Percentiles rank a stretch among this genome's conserved stretches.
Evolutionary conservation across 2,888 invertebrate genomes (phyloP).

Genomic region (Dastarcus helophoroides): DNA sequence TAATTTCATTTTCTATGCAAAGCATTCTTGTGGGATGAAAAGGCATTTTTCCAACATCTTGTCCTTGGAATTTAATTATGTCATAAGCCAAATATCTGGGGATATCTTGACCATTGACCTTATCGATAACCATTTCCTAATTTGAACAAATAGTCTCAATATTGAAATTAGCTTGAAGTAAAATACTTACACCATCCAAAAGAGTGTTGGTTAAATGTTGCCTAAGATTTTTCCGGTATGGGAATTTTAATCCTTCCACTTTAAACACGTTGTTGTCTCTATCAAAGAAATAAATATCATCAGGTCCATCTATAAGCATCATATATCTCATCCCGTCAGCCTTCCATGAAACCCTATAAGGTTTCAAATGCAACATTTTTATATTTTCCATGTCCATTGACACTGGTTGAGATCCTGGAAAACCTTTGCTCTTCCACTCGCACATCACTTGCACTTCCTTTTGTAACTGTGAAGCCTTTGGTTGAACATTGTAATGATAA

Average conservation of each 20-base stretch:
- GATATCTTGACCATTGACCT: conserved; percentile 57
- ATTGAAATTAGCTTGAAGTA: too few relatives aligned
- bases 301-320: conserved; percentile 83
- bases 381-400: conserved; percentile 87
- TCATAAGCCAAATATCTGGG: conserved; percentile 94
- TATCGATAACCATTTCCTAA: conserved; percentile 95
- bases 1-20: conserved; percentile 65
- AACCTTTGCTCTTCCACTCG: conserved; percentile 65
- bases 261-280: conserved; percentile 88
- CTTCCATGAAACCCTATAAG: conserved; percentile 97
- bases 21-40: conserved; percentile 66
- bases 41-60: conserved; percentile 61
- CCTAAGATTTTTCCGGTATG: conserved; percentile 57
- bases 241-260: conserved; percentile 71
- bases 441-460: conserved; percentile 68
- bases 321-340: conserved; percentile 97
- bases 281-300: conserved; percentile 88
- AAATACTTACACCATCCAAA: conserved; percentile 81
- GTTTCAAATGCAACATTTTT: conserved; percentile 58
- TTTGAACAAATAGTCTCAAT: too few relatives aligned
- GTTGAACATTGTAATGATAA: conserved; percentile 51
- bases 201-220: conserved; percentile 70
- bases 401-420: conserved; percentile 96
- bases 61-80: conserved; percentile 70
- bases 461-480: conserved; percentile 50